A percentile compares a stretch with the other conserved stretches of the same genome.
phyloP scores from a whole-genome alignment of 2,797 vertebrate genomes.

The Prionace glauca region DNA sequence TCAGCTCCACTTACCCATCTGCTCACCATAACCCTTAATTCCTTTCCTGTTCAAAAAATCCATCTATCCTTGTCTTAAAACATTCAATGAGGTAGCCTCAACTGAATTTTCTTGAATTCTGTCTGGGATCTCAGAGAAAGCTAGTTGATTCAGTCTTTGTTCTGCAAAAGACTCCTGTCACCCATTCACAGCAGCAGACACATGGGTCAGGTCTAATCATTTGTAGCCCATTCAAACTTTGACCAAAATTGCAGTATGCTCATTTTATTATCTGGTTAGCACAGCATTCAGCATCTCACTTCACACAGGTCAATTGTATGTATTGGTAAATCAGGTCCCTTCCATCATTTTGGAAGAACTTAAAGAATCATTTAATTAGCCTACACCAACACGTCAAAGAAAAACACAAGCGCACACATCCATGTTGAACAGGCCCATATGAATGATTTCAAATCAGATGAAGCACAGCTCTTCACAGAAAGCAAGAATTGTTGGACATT shows the following conservation, averaged over 20 bases:
- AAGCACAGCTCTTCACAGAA: background rate
- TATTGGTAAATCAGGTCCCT: background rate
- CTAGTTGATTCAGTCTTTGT: background rate
- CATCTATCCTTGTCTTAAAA: no score
- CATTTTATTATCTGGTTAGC: background rate
- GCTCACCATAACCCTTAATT: no score
- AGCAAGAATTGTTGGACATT: background rate
- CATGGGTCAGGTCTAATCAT: background rate
- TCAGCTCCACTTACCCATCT: no score
- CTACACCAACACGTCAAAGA: background rate
- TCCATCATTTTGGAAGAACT: background rate
- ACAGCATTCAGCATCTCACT: background rate
- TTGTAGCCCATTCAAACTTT: background rate
- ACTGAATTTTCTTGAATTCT: background rate
- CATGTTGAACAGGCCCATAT: background rate
- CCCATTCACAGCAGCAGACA: background rate
- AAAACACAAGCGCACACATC: background rate
- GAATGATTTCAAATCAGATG: background rate
- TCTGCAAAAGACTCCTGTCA: background rate
- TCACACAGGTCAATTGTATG: background rate
- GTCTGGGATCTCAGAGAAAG: background rate
- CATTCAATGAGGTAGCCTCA: no score
- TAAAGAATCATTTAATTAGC: background rate
- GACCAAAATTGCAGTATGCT: background rate
- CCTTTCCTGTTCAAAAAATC: no score